A percentile compares a stretch with the other conserved stretches of the same genome.
These are phyloP conservation scores for Oeneis ivallda DNA, from an alignment of 2,888 invertebrate genomes.

Conservation along the genomic window DNA sequence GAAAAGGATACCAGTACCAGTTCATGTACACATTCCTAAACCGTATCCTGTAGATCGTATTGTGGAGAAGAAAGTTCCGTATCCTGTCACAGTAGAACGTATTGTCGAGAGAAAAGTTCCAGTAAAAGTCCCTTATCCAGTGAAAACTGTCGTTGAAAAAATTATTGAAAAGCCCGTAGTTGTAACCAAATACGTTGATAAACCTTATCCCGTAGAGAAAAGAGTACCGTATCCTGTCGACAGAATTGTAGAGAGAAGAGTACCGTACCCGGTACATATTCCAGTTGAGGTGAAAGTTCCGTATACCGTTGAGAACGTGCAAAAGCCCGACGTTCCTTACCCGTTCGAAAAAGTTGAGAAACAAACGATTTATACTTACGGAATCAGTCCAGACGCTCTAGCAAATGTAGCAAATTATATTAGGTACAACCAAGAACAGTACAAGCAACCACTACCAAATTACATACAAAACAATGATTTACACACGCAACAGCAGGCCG, in stretches of 20 bases:
- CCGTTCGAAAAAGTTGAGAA: constrained; percentile 44
- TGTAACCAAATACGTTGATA: constrained; percentile 68
- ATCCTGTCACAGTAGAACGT: constrained; percentile 69
- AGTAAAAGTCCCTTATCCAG: constrained; percentile 70
- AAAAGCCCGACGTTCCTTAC: constrained; percentile 63
- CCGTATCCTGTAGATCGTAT: constrained; percentile 79
- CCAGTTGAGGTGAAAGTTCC: constrained; percentile 77
- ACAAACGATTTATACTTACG: constrained; percentile 43
- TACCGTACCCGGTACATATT: constrained; percentile 81
- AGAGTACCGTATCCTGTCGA: constrained; percentile 73
- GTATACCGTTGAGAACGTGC: constrained; percentile 68
- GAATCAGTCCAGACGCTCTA: constrained; percentile 36
- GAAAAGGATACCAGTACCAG: constrained; percentile 77
- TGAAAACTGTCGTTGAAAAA: constrained; percentile 73
- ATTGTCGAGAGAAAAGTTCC: constrained; percentile 74
- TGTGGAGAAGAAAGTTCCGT: constrained; percentile 73
- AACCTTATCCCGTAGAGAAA: constrained; percentile 76
- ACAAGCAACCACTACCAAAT: constrained; percentile 37
- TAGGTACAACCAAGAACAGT: constrained; percentile 44
- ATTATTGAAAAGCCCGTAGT: constrained; percentile 83
- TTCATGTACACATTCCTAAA: constrained; percentile 64
- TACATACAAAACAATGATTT: constrained; percentile 39
- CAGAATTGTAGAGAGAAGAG: constrained; percentile 75
- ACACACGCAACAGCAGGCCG: constrained; percentile 40
- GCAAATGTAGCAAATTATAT: constrained; percentile 46